Evolutionary conservation across 2,113 vertebrate genomes (phyloP).

Genomic region (Megalops atlanticus): DNA sequence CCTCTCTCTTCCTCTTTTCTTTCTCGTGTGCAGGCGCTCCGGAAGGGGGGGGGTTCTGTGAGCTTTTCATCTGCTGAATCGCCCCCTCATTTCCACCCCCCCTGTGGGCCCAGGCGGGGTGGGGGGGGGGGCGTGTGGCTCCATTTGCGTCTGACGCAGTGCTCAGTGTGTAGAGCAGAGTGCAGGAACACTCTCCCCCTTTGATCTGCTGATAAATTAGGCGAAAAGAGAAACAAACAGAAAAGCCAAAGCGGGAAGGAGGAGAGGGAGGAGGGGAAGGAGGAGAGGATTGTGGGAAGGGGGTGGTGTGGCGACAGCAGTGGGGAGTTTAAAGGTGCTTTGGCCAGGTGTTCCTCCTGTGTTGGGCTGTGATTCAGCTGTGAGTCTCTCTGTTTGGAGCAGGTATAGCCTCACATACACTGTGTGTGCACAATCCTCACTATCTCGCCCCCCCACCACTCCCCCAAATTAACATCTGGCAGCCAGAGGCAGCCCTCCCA

Average conservation of each 20-base stretch:
- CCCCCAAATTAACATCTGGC: conserved; percentile 65
- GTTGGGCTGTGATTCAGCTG: conserved; percentile 38
- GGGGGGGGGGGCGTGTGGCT: conserved; percentile 41
- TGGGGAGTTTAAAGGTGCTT: too few species aligned
- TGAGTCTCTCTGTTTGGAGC: conserved; percentile 36
- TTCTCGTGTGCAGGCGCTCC: conserved; percentile 26
- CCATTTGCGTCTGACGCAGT: conserved; percentile 12
- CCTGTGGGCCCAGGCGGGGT: too few species aligned
- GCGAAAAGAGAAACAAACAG: conserved; percentile 59
- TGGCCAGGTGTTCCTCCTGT: not conserved
- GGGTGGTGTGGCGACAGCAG: not conserved
- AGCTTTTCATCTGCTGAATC: conserved; percentile 46
- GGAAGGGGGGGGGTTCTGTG: conserved; percentile 40
- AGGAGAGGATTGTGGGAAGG: not conserved
- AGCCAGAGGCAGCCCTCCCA: conserved; percentile 49
- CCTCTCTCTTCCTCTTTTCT: conserved; percentile 38
- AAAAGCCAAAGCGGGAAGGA: conserved; percentile 42
- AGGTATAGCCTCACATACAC: conserved; percentile 40
- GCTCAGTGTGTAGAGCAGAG: not conserved
- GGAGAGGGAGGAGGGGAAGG: conserved; percentile 30
- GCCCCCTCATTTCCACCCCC: conserved; percentile 36
- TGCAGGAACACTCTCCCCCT: not conserved
- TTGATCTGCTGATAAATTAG: conserved; percentile 61
- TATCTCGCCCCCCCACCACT: conserved; percentile 28
- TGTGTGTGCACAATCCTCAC: conserved; percentile 48